Base-by-base conservation (phyloP, 35 echinoderm and acorn worm genomes). In the Apostichopus parvimensis region DNA sequence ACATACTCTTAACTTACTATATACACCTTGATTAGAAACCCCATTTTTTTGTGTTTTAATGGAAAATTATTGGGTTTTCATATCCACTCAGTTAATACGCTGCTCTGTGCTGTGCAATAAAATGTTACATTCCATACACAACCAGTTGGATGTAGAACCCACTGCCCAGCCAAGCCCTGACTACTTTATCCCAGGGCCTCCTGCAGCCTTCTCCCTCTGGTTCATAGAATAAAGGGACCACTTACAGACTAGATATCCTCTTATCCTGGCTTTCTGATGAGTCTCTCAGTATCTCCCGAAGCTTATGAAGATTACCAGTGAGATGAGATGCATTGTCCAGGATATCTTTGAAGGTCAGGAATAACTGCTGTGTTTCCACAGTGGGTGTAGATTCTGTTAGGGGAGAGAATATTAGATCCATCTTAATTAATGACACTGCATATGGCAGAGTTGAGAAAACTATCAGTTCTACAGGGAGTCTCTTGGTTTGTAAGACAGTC, bases 281-380 rank as follows among this genome's bases (percentile, higher is more conserved):
- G 5, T 85, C 79, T 0, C 77, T 61, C 0, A 98, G 64, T 5
- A 71, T 87, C 9, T 84, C 65, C 52, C 91, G 75, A 6, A 98
- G 57, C 17, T 89, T 79, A n/a, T 83, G n/a, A 5, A 98, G 90
- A 21, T 86, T 60, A 53, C 92, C 28, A 6, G 77, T 77, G 56
- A 98, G 88, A 57, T 92, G 87, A 79, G 85, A 90, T 57, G 92
- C 92, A 78, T 90, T 90, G 58, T 95, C 92, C 15, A 95, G 22
- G 13, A 98, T 90, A 24, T 73, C 73, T 56, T 80, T 66, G 83
- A 93, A 98, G n/a, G 94, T 98, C 92, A 98, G 72, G 71, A 95
- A 98, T n/a, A 98, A 78, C 64, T 98, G 96, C 54, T 95, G 79
- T 8, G 91, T 83, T 24, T 91, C 91, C 57, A 52, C 83, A 9